A percentile compares a stretch with the other conserved stretches of the same genome.
phyloP scores from a whole-genome alignment of 2,888 invertebrate genomes.

The Antitype chi region DNA sequence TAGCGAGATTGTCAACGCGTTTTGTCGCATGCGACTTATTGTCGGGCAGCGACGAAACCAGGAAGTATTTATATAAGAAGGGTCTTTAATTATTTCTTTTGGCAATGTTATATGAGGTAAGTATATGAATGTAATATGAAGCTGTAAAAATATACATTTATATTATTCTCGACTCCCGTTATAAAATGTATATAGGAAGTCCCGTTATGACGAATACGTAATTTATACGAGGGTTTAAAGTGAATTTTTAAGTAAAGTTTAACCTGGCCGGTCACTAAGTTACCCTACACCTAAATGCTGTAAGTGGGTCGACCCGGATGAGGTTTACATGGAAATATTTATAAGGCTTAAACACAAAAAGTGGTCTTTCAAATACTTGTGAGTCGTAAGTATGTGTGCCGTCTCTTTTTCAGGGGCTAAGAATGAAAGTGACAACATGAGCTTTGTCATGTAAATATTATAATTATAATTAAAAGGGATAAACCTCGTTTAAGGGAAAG shows the following conservation, averaged over 20 bases:
- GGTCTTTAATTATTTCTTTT: neutral
- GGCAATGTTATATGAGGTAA: neutral
- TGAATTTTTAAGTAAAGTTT: slow-evolving; percentile 68
- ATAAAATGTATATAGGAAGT: slow-evolving; percentile 22
- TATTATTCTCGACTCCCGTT: neutral
- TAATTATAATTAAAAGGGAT: slow-evolving; percentile 81
- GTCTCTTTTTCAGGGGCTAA: slow-evolving; percentile 65
- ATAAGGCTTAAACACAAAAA: slow-evolving; percentile 77
- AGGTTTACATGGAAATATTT: slow-evolving; percentile 76
- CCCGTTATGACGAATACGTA: slow-evolving; percentile 36
- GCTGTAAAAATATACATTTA: neutral
- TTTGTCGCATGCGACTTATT: slow-evolving; percentile 75
- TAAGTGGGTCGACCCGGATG: slow-evolving; percentile 78
- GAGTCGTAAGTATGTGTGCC: slow-evolving; percentile 59
- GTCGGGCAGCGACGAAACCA: slow-evolving; percentile 49
- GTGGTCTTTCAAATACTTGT: slow-evolving; percentile 66
- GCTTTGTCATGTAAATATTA: slow-evolving; percentile 78
- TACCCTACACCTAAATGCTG: slow-evolving; percentile 74
- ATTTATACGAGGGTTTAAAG: slow-evolving; percentile 59
- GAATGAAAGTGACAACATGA: slow-evolving; percentile 66
- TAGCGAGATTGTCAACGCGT: slow-evolving; percentile 62
- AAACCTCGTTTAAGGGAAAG: slow-evolving; percentile 81
- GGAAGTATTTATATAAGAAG: neutral
- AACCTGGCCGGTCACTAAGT: slow-evolving; percentile 73
- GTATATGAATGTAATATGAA: neutral